Conservation (phyloP, 2,113 vertebrate species). For the Periophthalmodon schlosseri region DNA sequence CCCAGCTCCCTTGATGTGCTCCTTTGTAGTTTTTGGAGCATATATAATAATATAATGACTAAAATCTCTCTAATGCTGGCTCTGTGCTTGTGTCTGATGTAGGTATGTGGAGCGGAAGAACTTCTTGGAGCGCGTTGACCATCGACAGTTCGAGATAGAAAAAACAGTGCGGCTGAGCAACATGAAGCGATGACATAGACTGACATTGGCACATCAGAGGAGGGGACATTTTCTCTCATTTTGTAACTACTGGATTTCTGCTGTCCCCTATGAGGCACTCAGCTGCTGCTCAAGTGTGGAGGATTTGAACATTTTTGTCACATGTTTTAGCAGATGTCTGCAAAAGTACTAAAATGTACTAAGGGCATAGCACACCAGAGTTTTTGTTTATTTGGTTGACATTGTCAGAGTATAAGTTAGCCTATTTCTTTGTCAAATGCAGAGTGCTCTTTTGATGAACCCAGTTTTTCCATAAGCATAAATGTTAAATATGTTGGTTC, state of each 20-base stretch:
- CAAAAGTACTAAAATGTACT: neutral
- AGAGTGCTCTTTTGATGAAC: neutral
- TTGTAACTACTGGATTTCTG: neutral
- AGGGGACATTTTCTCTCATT: neutral
- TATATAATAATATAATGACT: neutral
- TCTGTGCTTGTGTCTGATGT: constrained; percentile 31
- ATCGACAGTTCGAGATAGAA: constrained; percentile 93
- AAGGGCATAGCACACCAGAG: neutral
- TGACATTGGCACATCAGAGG: neutral
- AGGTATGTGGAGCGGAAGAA: constrained; percentile 97
- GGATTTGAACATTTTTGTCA: neutral
- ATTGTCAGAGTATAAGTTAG: neutral
- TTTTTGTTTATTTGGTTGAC: constrained; percentile 1
- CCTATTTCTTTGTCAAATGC: neutral
- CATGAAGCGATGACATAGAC: constrained; percentile 85
- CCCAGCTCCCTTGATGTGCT: neutral
- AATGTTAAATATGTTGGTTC: neutral
- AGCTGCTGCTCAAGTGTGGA: neutral
- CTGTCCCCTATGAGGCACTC: neutral
- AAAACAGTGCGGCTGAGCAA: constrained; percentile 89
- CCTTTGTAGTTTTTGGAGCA: neutral
- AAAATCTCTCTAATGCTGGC: neutral
- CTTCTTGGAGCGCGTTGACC: constrained; percentile 94
- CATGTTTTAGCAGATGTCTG: neutral
- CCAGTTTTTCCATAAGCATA: neutral